Conservation (phyloP, 2,888 invertebrate species). For the Congeria kusceri region DNA sequence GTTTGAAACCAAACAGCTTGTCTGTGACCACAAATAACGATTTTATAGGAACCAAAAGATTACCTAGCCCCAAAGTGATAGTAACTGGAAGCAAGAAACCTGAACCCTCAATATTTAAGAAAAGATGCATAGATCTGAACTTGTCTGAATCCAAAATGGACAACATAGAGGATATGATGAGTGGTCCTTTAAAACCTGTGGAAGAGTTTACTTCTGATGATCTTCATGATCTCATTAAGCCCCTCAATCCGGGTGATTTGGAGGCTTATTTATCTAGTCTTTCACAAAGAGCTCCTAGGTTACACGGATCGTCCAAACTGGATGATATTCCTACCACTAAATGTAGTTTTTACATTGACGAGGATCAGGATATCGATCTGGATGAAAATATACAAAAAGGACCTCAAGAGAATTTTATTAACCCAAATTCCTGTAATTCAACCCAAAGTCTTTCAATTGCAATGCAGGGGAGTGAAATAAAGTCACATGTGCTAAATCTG, state of each 20-base stretch:
- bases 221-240: slow-evolving; percentile 67
- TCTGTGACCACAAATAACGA: slow-evolving; percentile 36
- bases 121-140: slow-evolving; percentile 70
- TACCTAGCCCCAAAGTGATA: slow-evolving; percentile 77
- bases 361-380: slow-evolving; percentile 21
- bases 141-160: slow-evolving; percentile 28
- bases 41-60: slow-evolving; percentile 49
- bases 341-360: slow-evolving; percentile 76
- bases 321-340: slow-evolving; percentile 69
- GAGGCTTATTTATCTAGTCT: slow-evolving; percentile 78
- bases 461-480: slow-evolving; percentile 1
- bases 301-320: slow-evolving; percentile 44
- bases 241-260: slow-evolving; percentile 77
- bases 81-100: slow-evolving; percentile 68
- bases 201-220: slow-evolving; percentile 51
- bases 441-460: slow-evolving; percentile 55
- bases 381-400: slow-evolving; percentile 5
- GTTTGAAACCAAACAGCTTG: slow-evolving; percentile 39
- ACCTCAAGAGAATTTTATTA: not conserved
- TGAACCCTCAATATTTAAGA: slow-evolving; percentile 61
- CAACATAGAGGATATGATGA: slow-evolving; percentile 18
- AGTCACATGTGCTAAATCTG: not conserved
- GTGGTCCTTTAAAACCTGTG: slow-evolving; percentile 29
- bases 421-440: not conserved
- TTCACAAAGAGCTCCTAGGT: slow-evolving; percentile 57